Conservation (phyloP, 2,888 invertebrate species). For the Neocrepidodera transversa region DNA sequence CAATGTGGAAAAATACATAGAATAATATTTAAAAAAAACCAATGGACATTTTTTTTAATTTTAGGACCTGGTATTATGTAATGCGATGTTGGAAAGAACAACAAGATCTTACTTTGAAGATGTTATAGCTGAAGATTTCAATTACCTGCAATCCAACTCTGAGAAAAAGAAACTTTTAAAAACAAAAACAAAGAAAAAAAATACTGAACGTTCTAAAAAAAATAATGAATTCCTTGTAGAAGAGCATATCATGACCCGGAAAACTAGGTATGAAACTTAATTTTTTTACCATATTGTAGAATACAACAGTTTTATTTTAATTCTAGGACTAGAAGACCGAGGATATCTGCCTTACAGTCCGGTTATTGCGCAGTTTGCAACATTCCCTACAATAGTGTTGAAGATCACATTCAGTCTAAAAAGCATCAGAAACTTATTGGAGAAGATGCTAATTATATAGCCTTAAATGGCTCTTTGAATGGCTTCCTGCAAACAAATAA, state of each 20-base stretch:
- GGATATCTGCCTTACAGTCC: conserved; percentile 56
- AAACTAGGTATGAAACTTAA: conserved; percentile 46
- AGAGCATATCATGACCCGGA: conserved; percentile 53
- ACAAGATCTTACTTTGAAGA: conserved; percentile 40
- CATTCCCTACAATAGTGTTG: conserved; percentile 73
- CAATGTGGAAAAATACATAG: no score
- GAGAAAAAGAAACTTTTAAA: conserved; percentile 20
- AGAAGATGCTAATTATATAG: conserved; percentile 77
- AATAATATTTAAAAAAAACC: no score
- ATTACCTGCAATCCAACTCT: conserved; percentile 21
- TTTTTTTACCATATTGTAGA: no score
- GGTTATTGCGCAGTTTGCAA: conserved; percentile 86
- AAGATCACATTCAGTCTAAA: conserved; percentile 75
- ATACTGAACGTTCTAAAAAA: neutral
- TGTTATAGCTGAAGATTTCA: conserved; percentile 40
- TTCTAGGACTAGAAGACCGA: conserved; percentile 47
- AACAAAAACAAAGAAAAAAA: neutral
- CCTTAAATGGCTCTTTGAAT: conserved; percentile 69
- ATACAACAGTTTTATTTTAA: no score
- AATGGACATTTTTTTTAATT: no score
- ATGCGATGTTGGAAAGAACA: conserved; percentile 49
- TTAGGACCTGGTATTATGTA: conserved; percentile 34
- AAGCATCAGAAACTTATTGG: conserved; percentile 77
- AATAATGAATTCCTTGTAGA: conserved; percentile 37
- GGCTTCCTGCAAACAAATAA: conserved; percentile 73